These are phyloP conservation scores for Caenorhabditis panamensis DNA, from an alignment of 2,888 invertebrate genomes.

Conservation along the genomic window DNA sequence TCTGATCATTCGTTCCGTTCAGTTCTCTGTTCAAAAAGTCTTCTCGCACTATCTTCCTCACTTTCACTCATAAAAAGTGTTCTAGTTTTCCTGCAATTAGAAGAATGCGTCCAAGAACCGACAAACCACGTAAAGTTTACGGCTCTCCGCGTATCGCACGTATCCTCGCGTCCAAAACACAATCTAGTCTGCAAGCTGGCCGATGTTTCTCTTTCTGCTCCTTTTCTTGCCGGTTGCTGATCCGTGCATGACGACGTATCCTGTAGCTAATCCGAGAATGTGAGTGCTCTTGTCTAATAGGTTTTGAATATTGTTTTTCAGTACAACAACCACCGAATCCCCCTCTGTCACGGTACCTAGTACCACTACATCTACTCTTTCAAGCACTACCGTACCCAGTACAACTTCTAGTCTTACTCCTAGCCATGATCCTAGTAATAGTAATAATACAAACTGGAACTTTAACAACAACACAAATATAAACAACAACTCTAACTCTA, in stretches of 20 bases:
- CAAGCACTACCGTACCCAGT: slow-evolving; percentile 3
- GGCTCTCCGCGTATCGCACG: slow-evolving; percentile 4
- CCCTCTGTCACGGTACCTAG: neutral
- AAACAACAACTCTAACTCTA: slow-evolving; percentile 17
- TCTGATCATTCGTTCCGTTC: slow-evolving; percentile 11
- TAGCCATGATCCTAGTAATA: neutral
- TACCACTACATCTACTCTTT: neutral
- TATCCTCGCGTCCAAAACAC: neutral
- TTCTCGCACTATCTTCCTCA: neutral
- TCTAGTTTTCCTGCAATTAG: slow-evolving; percentile 21
- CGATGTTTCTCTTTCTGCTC: slow-evolving; percentile 12
- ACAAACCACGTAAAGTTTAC: slow-evolving; percentile 5
- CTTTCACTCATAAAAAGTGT: slow-evolving; percentile 18
- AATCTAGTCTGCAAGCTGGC: neutral
- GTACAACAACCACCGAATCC: neutral
- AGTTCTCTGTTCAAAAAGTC: slow-evolving; percentile 1
- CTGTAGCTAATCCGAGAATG: slow-evolving; percentile 19
- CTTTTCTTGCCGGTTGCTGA: slow-evolving; percentile 22
- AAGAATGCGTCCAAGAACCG: neutral
- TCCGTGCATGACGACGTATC: slow-evolving; percentile 39
- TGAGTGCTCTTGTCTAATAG: slow-evolving; percentile 13
- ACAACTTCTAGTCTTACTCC: neutral
- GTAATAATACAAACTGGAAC: slow-evolving; percentile 13
- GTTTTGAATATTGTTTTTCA: neutral
- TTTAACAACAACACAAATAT: slow-evolving; percentile 6